Percentiles rank a stretch among this genome's conserved stretches.
Evolutionary conservation across 2,797 vertebrate genomes (phyloP).

Genomic region (Margarornis squamiger): DNA sequence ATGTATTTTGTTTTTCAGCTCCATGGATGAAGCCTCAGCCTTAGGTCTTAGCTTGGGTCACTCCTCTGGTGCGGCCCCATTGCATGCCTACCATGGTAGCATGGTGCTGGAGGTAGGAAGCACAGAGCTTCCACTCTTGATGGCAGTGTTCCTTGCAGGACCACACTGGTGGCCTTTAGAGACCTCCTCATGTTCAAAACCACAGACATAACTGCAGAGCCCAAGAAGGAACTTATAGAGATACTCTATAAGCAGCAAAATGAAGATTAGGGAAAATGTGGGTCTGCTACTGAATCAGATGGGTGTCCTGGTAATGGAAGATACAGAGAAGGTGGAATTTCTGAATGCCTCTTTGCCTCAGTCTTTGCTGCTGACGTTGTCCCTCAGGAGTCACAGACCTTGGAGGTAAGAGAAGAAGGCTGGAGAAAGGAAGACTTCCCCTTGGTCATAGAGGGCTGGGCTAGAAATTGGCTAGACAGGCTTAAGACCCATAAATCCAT

Average conservation of each 20-base stretch:
- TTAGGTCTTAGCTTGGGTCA: neutral
- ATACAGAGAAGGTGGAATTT: neutral
- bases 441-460: neutral
- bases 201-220: neutral
- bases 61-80: neutral
- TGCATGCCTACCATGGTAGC: rapidly evolving
- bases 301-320: neutral
- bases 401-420: rapidly evolving
- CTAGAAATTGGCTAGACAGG: neutral
- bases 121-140: neutral
- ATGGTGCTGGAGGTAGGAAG: neutral
- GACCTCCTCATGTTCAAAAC: neutral
- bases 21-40: neutral
- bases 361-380: neutral
- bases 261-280: neutral
- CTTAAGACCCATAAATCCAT: neutral
- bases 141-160: neutral
- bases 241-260: neutral
- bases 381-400: neutral
- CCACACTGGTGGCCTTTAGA: neutral
- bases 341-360: neutral
- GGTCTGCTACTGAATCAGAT: neutral
- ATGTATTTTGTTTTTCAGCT: neutral
- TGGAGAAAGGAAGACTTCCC: neutral
- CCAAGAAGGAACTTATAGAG: neutral